Percentiles rank a stretch among this genome's conserved stretches.
Conservation (phyloP, 2,797 vertebrate genomes). For the Heterohyrax brucei region DNA sequence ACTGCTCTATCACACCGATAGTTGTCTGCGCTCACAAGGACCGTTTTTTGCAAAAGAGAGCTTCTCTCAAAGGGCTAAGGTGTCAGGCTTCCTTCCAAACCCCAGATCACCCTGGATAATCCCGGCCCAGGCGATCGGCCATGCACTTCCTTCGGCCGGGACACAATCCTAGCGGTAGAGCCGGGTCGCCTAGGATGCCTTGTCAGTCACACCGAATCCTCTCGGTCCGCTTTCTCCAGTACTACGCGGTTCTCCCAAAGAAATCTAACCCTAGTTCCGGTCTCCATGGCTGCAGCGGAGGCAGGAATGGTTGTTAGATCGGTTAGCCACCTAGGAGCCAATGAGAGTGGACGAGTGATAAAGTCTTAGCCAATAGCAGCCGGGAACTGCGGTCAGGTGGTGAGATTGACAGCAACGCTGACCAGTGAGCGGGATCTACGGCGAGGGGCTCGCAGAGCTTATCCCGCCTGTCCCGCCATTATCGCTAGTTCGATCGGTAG, state of each 20-base stretch:
- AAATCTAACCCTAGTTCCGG: constrained; percentile 87
- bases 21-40: constrained; percentile 50
- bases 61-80: not conserved
- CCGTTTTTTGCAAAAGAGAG: not conserved
- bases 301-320: constrained; percentile 83
- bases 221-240: constrained; percentile 74
- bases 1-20: not conserved
- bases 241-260: constrained; percentile 84
- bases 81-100: not conserved
- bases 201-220: constrained; percentile 68
- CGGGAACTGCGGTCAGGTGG: constrained; percentile 75
- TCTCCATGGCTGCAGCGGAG: constrained; percentile 87
- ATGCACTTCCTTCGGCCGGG: not conserved
- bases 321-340: constrained; percentile 78
- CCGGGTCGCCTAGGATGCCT: not conserved
- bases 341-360: constrained; percentile 73
- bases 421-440: constrained; percentile 61
- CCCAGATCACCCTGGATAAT: not conserved
- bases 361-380: constrained; percentile 41
- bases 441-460: constrained; percentile 84
- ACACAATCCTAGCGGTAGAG: not conserved
- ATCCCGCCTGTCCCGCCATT: constrained; percentile 92
- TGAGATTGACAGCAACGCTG: not conserved
- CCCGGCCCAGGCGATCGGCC: not conserved
- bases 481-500: constrained; percentile 99